phyloP scores from a whole-genome alignment of 2,113 vertebrate species.

The Ceuthmochares aereus region DNA sequence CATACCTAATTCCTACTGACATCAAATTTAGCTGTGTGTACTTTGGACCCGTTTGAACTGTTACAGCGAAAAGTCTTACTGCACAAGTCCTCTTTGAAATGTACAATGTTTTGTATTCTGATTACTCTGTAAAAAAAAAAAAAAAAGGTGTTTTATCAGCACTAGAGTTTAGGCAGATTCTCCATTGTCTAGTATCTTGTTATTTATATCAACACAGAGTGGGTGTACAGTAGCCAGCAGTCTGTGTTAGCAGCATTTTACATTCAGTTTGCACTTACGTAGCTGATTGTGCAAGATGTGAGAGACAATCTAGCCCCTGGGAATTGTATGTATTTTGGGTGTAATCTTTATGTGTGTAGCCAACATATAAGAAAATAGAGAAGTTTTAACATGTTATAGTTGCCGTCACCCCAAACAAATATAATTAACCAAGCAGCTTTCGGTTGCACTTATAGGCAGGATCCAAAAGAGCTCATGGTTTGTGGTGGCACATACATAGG shows the following conservation, averaged over 20 bases:
- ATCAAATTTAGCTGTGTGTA: constrained; percentile 65
- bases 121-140: neutral
- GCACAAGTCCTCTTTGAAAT: neutral
- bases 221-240: constrained; percentile 62
- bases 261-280: constrained; percentile 66
- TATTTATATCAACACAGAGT: constrained; percentile 63
- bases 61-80: constrained; percentile 18
- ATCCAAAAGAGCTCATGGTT: constrained; percentile 16
- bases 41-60: constrained; percentile 49
- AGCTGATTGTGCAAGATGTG: constrained; percentile 65
- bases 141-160: constrained; percentile 18
- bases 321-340: constrained; percentile 36
- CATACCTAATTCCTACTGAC: constrained; percentile 57
- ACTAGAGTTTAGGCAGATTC: constrained; percentile 38
- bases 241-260: constrained; percentile 44
- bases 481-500: constrained; percentile 37
- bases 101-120: neutral
- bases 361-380: constrained; percentile 49
- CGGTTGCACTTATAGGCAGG: neutral
- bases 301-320: constrained; percentile 49
- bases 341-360: constrained; percentile 47
- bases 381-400: constrained; percentile 61
- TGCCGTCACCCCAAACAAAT: constrained; percentile 55
- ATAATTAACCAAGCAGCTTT: constrained; percentile 29
- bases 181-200: constrained; percentile 55